Evolutionary conservation across 2,888 invertebrate species (phyloP), one percentile per base, ranked within the genome.

Genomic region (Acanthopleura granulata): DNA sequence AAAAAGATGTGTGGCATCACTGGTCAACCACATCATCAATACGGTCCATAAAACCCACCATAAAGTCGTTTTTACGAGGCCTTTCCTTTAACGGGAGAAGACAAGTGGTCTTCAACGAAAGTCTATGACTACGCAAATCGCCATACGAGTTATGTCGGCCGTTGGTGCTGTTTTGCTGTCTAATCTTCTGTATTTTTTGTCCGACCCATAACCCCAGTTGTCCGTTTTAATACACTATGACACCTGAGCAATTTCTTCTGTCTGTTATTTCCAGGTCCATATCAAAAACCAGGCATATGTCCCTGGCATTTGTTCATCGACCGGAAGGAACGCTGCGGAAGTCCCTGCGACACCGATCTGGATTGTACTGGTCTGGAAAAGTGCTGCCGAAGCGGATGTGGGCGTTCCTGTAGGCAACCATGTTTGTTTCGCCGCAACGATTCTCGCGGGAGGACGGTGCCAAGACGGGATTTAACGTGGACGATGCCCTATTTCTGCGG

Each of bases 321-420:
- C n/a, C 40, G 66, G 1, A 25, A 75, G 15, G 29, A 74, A 0
- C 81, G 82, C 73, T 61, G 74, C 15, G 29, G 77, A n/a, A 57
- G 57, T 22, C 77, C 81, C 22, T 83, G 83, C 72, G 74, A 62
- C 16, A 72, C 70, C 14, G 83, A 83, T 72, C 61, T 72, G 12
- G 80, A 83, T 70, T 83, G 83, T 51, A 77, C 79, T 0, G 81
- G 83, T 9, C 75, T 79, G 14, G 79, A 79, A 69, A 83, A 83
- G 74, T 83, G 83, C 72, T 83, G 83, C 71, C 72, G 62, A 6
- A 81, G 80, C 15, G 73, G 76, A 25, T 83, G 83, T 71, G 82
- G 81, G 3, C 74, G 79, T 18, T 77, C 77, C 18, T 83, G 83
- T 69, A 76, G 81, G 0, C 75, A 78, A 22, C 83, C 83, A 0